Conservation (phyloP, 2,888 invertebrate species). For the Eupithecia inturbata region DNA sequence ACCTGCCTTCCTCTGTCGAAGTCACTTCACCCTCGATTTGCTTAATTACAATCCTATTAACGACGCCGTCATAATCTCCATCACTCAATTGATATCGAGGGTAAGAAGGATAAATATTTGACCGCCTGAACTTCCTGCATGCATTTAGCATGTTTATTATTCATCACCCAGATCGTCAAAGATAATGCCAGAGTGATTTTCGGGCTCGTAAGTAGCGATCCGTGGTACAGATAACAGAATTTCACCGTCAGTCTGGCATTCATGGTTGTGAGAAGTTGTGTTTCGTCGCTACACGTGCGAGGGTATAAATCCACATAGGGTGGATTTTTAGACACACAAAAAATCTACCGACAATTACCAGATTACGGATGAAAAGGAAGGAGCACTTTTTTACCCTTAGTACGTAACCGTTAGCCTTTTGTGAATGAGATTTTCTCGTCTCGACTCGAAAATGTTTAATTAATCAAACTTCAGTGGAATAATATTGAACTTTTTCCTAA, state of each 20-base stretch:
- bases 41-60: slow-evolving; percentile 78
- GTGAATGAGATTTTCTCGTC: slow-evolving; percentile 57
- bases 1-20: slow-evolving; percentile 66
- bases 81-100: slow-evolving; percentile 61
- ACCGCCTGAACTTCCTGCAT: slow-evolving; percentile 50
- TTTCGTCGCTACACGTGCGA: slow-evolving; percentile 73
- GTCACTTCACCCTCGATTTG: slow-evolving; percentile 59
- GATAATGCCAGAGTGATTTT: slow-evolving; percentile 53
- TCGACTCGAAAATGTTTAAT: slow-evolving; percentile 64
- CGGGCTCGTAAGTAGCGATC: slow-evolving; percentile 49
- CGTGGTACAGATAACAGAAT: slow-evolving; percentile 61
- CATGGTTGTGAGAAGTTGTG: slow-evolving; percentile 67
- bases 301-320: slow-evolving; percentile 75
- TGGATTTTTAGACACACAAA: slow-evolving; percentile 65
- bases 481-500: slow-evolving; percentile 9
- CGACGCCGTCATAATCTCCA: slow-evolving; percentile 63
- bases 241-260: slow-evolving; percentile 52
- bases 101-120: slow-evolving; percentile 58
- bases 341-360: slow-evolving; percentile 76
- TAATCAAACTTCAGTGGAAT: slow-evolving; percentile 55
- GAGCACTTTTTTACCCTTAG: slow-evolving; percentile 63
- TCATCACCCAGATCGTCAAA: slow-evolving; percentile 49
- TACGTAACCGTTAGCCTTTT: slow-evolving; percentile 64
- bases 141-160: slow-evolving; percentile 53
- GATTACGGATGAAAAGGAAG: slow-evolving; percentile 75